These are phyloP conservation scores for Pseudopleuronectes americanus DNA, from an alignment of 2,797 vertebrate species.

Conservation along the genomic window DNA sequence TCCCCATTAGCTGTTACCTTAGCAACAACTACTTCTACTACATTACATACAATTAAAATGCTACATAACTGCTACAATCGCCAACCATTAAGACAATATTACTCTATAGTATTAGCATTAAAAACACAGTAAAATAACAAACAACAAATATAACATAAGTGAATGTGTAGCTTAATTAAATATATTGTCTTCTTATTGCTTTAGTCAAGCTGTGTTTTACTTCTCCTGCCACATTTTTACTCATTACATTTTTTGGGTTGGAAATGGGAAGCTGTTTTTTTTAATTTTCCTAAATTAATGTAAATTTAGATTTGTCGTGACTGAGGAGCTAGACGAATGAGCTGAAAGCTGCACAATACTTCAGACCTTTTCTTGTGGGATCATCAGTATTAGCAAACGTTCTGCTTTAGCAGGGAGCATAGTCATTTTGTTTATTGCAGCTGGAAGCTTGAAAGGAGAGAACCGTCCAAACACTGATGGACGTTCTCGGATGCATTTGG, in stretches of 20 bases:
- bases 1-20: constrained; percentile 14
- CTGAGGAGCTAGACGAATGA: neutral
- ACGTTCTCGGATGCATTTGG: constrained; percentile 30
- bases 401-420: neutral
- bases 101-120: no score
- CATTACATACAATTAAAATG: neutral
- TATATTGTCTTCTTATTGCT: neutral
- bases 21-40: constrained; percentile 5
- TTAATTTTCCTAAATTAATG: neutral
- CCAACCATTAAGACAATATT: no score
- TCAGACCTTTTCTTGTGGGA: neutral
- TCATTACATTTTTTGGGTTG: neutral
- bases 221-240: neutral
- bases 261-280: constrained; percentile 10
- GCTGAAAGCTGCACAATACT: neutral
- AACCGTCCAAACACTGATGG: constrained; percentile 3
- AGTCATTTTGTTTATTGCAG: neutral
- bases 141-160: no score
- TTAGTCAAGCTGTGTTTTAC: neutral
- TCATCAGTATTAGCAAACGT: neutral
- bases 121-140: neutral
- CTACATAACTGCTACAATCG: neutral
- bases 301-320: constrained; percentile 5
- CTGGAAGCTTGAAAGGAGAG: neutral
- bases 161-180: neutral